Evolutionary conservation across 2,113 vertebrate species (phyloP), one percentile per base, ranked within the genome.

Genomic region (Cyphomyrus discorhynchus): DNA sequence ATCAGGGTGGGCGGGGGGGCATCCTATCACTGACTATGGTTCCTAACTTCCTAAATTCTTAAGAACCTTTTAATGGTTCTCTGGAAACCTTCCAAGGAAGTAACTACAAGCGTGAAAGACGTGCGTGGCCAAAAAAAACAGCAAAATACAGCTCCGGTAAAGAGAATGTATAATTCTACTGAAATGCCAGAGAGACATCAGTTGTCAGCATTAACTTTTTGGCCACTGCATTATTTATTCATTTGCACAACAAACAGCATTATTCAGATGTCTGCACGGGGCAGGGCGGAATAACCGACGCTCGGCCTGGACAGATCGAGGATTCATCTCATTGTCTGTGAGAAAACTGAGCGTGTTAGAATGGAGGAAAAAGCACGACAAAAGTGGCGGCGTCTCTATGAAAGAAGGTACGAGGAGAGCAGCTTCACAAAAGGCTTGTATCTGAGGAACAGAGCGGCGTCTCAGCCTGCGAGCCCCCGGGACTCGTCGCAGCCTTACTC

Each of bases 401-500:
- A 31, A 74, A 74, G 66, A 35, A 15, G 66, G 10, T 7, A 31
- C 6, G 3, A 49, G 58, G 35, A 35, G 9, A 70, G 46, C 46
- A 21, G 35, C 58, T 27, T 27, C 31, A 47, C 87, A 62, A 24
- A 88, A 42, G 35, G 39, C 35, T 56, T 10, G 13, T n/a, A 19
- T 88, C 39, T 66, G 19, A 88, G 58, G 56, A 6, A 88, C 50
- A 88, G 19, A 56, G 42, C 52, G 1, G 27, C 27, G 35, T 13
- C 66, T 47, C 50, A 56, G 35, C 27, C 49, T 21, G n/a, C 1
- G n/a, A 47, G 53, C 7, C 89, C 91, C 90, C 8, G 31, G 11
- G 52, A 49, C 35, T 21, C 1, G 35, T 24, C 5, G 3, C 19
- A 17, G 7, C 90, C 97, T 97, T 97, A 99, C 98, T 98, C 97